Evolutionary conservation across 2,113 vertebrate genomes (phyloP).

Genomic region (Leucoraja erinaceus): DNA sequence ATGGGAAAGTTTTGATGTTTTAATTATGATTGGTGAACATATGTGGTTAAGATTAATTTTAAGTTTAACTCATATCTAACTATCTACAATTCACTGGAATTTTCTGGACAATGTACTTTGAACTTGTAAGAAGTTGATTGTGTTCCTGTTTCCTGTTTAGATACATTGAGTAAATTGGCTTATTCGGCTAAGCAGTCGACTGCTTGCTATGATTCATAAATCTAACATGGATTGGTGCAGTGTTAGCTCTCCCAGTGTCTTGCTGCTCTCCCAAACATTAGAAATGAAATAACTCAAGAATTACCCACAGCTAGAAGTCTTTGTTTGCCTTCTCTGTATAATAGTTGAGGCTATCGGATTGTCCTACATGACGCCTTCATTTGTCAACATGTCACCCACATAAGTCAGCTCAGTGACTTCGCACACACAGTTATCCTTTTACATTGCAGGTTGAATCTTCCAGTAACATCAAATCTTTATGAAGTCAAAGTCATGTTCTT

Average conservation of each 20-base stretch:
- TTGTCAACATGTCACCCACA: conserved; percentile 20
- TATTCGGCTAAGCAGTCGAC: no score
- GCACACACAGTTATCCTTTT: neutral
- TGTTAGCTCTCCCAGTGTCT: no score
- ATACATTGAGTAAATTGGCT: no score
- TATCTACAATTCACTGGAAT: no score
- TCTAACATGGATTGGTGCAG: no score
- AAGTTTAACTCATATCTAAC: no score
- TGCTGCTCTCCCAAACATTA: neutral
- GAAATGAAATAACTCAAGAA: neutral
- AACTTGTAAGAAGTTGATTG: no score
- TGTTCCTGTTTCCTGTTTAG: no score
- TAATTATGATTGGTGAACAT: no score
- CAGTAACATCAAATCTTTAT: neutral
- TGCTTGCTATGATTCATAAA: no score
- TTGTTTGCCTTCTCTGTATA: neutral
- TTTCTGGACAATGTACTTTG: no score
- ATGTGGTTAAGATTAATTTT: no score
- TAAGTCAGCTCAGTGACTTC: conserved; percentile 1
- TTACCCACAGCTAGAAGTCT: neutral
- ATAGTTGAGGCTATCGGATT: neutral
- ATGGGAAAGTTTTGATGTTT: neutral
- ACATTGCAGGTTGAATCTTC: conserved; percentile 28
- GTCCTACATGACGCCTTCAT: neutral
- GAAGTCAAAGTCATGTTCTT: conserved; percentile 13